phyloP scores from a whole-genome alignment of 2,888 invertebrate genomes.

The Tipula confusa region DNA sequence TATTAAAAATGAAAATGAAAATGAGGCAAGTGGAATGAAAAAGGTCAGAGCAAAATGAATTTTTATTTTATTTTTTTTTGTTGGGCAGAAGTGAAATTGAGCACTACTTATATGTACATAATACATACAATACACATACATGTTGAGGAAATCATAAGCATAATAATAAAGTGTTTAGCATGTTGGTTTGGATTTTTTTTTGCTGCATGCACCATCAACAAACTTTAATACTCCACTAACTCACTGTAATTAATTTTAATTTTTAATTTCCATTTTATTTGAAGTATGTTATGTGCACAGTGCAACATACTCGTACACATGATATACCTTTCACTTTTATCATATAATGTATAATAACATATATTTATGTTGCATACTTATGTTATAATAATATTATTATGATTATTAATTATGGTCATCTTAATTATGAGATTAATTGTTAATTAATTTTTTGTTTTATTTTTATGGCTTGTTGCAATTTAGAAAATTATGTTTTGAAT shows the following conservation, averaged over 20 bases:
- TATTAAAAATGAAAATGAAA: not conserved
- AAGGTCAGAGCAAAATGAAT: not conserved
- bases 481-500: not conserved
- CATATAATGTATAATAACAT: not conserved
- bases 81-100: not conserved
- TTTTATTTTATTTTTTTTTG: not conserved
- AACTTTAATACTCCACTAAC: not conserved
- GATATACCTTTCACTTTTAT: not conserved
- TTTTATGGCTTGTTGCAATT: not conserved
- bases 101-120: not conserved
- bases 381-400: not conserved
- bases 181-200: not conserved
- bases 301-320: not conserved
- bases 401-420: not conserved
- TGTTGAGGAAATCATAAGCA: not conserved
- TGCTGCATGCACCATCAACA: not conserved
- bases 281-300: not conserved
- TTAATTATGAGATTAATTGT: not conserved
- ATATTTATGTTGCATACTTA: not conserved
- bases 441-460: not conserved
- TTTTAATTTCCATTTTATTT: not conserved
- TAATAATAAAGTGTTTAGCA: not conserved
- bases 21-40: not conserved
- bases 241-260: not conserved
- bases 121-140: not conserved